A percentile compares a stretch with the other conserved stretches of the same genome.
These are phyloP conservation scores for Drosophila rufa DNA, from an alignment of 1,140 invertebrate genomes.

Conservation along the genomic window DNA sequence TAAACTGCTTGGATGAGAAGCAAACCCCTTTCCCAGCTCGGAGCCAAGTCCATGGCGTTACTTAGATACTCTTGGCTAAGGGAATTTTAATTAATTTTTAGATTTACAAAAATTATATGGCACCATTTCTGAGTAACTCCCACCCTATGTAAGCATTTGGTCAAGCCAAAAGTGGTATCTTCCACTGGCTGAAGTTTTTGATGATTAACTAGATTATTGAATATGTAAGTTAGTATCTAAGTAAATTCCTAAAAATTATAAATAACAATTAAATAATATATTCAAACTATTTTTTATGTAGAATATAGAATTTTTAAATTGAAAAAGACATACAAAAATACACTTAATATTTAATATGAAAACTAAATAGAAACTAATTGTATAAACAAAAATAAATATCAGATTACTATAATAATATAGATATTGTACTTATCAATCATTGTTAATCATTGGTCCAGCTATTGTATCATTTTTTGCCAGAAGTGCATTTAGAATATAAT, in stretches of 20 bases:
- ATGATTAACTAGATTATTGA: too few relatives aligned
- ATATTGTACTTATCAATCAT: neutral
- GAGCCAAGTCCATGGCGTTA: neutral
- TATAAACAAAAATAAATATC: neutral
- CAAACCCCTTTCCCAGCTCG: slow-evolving; percentile 16
- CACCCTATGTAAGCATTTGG: neutral
- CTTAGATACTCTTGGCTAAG: slow-evolving; percentile 4
- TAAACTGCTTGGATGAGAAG: slow-evolving; percentile 6
- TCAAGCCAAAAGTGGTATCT: too few relatives aligned
- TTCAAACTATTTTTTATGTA: too few relatives aligned
- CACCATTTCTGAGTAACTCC: neutral
- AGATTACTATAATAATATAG: neutral
- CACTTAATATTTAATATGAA: too few relatives aligned
- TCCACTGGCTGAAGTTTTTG: too few relatives aligned
- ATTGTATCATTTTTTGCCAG: neutral
- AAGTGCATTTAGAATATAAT: neutral
- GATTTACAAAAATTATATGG: neutral
- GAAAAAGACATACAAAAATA: too few relatives aligned
- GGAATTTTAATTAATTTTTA: neutral
- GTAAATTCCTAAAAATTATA: too few relatives aligned
- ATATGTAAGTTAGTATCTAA: too few relatives aligned
- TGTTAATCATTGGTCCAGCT: neutral
- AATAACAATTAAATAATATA: too few relatives aligned
- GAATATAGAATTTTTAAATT: too few relatives aligned
- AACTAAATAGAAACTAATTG: neutral